A percentile compares a stretch with the other conserved stretches of the same genome.
Evolutionary conservation across 92 coral and sea anemone species (phyloP).

Genomic region (Parazoanthus darwini): DNA sequence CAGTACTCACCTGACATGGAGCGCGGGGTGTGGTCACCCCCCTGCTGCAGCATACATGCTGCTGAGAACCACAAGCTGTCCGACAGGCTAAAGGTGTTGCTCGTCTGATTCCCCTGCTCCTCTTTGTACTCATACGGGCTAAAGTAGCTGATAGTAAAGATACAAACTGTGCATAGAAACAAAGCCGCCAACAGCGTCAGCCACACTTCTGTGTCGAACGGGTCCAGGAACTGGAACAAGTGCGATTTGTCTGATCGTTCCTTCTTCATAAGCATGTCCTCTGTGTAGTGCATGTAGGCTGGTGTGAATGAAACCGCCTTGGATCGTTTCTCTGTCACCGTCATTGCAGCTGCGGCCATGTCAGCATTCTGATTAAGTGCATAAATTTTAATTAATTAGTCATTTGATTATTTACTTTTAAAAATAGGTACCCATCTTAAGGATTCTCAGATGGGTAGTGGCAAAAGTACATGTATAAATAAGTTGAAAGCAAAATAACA

Average conservation of each 20-base stretch:
- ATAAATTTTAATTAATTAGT: not conserved
- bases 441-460: not conserved
- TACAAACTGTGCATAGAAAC: constrained; percentile 36
- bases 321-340: constrained; percentile 61
- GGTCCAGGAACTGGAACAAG: constrained; percentile 59
- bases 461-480: too few species aligned
- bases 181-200: constrained; percentile 48
- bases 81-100: not conserved
- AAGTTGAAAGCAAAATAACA: too few species aligned
- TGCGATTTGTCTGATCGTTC: constrained; percentile 39
- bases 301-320: constrained; percentile 61
- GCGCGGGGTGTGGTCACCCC: constrained; percentile 57
- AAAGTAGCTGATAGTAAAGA: constrained; percentile 29
- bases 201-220: constrained; percentile 67
- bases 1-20: constrained; percentile 56
- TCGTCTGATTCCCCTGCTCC: not conserved
- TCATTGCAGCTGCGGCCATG: constrained; percentile 69
- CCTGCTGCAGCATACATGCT: constrained; percentile 64
- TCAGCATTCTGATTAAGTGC: constrained; percentile 53
- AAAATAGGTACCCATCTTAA: not conserved
- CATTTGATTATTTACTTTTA: not conserved
- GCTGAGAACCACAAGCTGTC: constrained; percentile 41
- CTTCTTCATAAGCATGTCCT: constrained; percentile 54
- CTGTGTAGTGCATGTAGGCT: constrained; percentile 72
- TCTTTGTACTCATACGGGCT: constrained; percentile 50